These are phyloP conservation scores for Gobionotothen gibberifrons DNA, from an alignment of 2,797 vertebrate genomes.

Conservation along the genomic window DNA sequence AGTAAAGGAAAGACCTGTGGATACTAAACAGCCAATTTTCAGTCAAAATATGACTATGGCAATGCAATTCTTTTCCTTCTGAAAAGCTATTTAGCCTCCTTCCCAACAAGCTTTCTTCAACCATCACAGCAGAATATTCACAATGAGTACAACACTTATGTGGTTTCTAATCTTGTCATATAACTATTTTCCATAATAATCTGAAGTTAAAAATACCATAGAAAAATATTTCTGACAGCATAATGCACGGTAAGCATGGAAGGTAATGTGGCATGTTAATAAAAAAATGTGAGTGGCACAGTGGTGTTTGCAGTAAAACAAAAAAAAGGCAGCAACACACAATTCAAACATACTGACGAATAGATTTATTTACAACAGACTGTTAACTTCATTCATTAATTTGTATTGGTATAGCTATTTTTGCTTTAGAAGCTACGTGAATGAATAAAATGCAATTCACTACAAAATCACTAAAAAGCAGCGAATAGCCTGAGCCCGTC, in stretches of 20 bases:
- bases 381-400: slow-evolving; percentile 5
- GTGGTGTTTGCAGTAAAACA: neutral
- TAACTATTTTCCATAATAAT: neutral
- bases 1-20: no score
- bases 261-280: neutral
- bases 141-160: neutral
- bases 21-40: no score
- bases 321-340: neutral
- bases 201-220: neutral
- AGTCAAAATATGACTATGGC: no score
- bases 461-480: slow-evolving; percentile 40
- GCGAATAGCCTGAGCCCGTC: slow-evolving; percentile 10
- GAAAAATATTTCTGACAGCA: neutral
- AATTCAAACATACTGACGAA: slow-evolving; percentile 14
- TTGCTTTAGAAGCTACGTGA: slow-evolving; percentile 19
- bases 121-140: neutral
- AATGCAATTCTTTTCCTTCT: no score
- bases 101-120: neutral
- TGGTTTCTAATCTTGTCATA: neutral
- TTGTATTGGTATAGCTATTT: slow-evolving; percentile 26
- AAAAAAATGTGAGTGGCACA: no score
- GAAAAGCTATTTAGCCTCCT: no score
- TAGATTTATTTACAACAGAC: slow-evolving; percentile 12
- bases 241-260: neutral
- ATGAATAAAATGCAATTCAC: slow-evolving; percentile 18